These are phyloP conservation scores for Conomelus anceps DNA, from an alignment of 2,888 invertebrate species.

Conservation along the genomic window DNA sequence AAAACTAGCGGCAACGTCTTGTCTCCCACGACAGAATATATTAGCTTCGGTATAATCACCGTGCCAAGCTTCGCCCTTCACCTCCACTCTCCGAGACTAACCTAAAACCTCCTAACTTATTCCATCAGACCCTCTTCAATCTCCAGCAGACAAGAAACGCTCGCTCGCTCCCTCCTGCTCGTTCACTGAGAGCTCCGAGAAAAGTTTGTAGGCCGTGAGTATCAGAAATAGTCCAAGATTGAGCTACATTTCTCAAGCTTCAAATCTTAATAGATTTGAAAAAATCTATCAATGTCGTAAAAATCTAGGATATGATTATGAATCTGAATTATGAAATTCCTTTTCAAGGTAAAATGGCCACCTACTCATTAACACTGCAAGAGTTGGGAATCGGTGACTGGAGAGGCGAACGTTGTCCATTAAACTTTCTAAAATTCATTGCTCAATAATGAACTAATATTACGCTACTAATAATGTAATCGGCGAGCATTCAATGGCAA, in stretches of 20 bases:
- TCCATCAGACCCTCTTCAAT: not conserved
- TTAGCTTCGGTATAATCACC: slow-evolving; percentile 10
- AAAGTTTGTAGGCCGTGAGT: not conserved
- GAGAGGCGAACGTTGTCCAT: no score
- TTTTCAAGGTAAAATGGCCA: no score
- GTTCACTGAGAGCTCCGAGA: not conserved
- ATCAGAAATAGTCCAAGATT: not conserved
- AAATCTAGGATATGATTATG: no score
- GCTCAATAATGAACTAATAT: no score
- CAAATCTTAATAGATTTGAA: not conserved
- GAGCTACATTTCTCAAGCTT: not conserved
- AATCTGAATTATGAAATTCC: no score
- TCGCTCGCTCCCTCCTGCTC: not conserved
- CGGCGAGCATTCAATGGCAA: no score
- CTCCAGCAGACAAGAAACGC: not conserved
- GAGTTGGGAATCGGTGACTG: no score
- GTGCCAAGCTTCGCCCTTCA: not conserved
- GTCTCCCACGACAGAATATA: slow-evolving; percentile 11
- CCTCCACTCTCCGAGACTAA: not conserved
- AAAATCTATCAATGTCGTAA: no score
- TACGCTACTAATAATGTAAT: no score
- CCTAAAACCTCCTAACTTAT: not conserved
- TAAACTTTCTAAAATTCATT: no score
- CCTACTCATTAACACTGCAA: no score
- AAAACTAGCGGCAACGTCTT: not conserved